A percentile compares a stretch with the other conserved stretches of the same genome.
Conservation (phyloP, 2,797 vertebrate species). For the Perodicticus potto region DNA sequence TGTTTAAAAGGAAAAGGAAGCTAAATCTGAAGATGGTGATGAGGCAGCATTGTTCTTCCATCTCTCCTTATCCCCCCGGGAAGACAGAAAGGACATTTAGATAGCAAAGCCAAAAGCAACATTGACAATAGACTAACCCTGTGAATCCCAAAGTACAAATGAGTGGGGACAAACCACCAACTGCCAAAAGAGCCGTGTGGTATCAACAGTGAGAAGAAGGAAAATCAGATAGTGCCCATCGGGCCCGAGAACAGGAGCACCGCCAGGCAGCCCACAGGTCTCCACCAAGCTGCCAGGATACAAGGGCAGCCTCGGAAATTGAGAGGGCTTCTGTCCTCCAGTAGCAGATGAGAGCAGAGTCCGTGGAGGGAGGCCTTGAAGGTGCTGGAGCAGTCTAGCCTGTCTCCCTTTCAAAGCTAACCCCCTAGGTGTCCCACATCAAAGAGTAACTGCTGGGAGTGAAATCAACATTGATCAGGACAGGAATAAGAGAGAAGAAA, state of each 20-base stretch:
- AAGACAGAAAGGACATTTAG: constrained; percentile 6
- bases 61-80: background rate
- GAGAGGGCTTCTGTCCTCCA: background rate
- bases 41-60: background rate
- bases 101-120: background rate
- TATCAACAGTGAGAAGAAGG: background rate
- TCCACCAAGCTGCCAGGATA: background rate
- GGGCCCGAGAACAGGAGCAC: background rate
- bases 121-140: background rate
- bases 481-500: background rate
- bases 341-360: background rate
- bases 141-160: background rate
- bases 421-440: background rate
- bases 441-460: background rate
- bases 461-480: background rate
- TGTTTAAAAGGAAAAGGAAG: constrained; percentile 18
- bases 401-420: background rate
- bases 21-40: background rate
- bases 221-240: background rate
- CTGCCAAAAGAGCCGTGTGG: background rate
- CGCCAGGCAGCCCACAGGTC: background rate
- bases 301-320: background rate
- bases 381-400: background rate
- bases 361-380: background rate
- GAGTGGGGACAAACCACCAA: background rate